Base-by-base conservation (phyloP, 2,797 vertebrate species). In the Leucoraja ocellata region DNA sequence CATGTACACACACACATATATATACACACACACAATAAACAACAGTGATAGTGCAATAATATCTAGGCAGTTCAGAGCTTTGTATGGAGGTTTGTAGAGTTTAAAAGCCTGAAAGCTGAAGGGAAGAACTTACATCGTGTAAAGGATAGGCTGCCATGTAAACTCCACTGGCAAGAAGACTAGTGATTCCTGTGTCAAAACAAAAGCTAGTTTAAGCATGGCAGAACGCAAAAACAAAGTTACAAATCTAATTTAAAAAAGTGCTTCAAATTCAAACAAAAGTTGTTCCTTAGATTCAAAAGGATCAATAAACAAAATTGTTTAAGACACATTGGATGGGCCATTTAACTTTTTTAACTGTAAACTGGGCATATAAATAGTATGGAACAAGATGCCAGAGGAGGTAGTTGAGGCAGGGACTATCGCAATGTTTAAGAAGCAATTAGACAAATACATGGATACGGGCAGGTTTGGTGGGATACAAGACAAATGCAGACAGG, bases 81-180 rank as follows among this genome's bases (percentile, higher is more conserved):
- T 3, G 39, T 39, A 46, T 46, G 46, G 46, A 46, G 46, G 46
- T 46, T 54, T 54, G 46, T 54, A 54, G 46, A 54, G 46, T 54
- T 0, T 54, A 54, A 54, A 5, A 54, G 46, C 46, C 46, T 3
- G 46, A 54, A 5, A 4, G 46, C 46, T 54, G 46, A 54, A 54
- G 46, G n/a, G 46, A 54, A 54, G 46, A 54, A 98, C 98, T 99
- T 96, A 99, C 99, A 78, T 99, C 98, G 93, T 99, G 99, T 93
- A 98, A 95, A 0, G 99, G 98, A 95, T 98, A 99, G 0, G 97
- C 98, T 21, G 97, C 96, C 0, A 96, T 97, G 95, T 99, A 99
- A 94, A 98, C 96, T 23, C 97, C 97, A 21, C 97, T 98, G 95
- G 97, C 98, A 93, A 99, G 96, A 84, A 99, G 97, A 95, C 98